phyloP scores from a whole-genome alignment of 2,888 invertebrate genomes.

The Zonitis immaculata region DNA sequence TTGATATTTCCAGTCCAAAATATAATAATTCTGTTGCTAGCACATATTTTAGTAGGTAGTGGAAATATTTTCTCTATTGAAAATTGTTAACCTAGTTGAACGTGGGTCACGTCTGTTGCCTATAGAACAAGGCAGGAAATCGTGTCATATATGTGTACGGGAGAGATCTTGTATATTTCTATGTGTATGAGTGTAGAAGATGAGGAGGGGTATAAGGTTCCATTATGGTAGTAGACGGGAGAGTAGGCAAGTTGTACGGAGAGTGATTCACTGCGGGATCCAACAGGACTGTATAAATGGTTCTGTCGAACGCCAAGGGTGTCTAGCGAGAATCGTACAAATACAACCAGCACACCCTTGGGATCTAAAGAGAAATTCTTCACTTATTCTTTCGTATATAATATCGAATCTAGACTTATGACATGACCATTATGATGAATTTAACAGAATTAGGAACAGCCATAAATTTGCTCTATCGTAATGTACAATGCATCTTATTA shows the following conservation, averaged over 20 bases:
- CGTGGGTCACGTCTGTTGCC: conserved; percentile 29
- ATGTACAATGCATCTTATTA: not conserved
- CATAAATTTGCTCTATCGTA: not conserved
- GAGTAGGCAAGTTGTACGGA: conserved; percentile 20
- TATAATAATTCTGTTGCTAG: not conserved
- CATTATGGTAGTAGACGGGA: no score
- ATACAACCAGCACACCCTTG: conserved; percentile 25
- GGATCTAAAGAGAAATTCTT: conserved; percentile 23
- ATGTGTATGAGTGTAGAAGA: not conserved
- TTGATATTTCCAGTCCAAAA: not conserved
- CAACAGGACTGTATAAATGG: conserved; percentile 32
- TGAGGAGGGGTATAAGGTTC: conserved; percentile 8
- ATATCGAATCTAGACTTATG: conserved; percentile 17
- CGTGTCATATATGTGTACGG: conserved; percentile 29
- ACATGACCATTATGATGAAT: conserved; percentile 12
- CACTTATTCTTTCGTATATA: conserved; percentile 11
- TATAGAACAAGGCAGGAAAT: conserved; percentile 23
- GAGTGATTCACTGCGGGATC: conserved; percentile 34
- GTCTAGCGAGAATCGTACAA: conserved; percentile 20
- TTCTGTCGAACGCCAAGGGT: conserved; percentile 22
- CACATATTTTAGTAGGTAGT: not conserved
- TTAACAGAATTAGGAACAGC: conserved; percentile 14
- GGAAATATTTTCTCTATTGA: not conserved
- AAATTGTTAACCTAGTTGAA: conserved; percentile 27
- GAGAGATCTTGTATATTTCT: conserved; percentile 17